phyloP scores from a whole-genome alignment of 2,888 invertebrate species.

The Cordilura impudica region DNA sequence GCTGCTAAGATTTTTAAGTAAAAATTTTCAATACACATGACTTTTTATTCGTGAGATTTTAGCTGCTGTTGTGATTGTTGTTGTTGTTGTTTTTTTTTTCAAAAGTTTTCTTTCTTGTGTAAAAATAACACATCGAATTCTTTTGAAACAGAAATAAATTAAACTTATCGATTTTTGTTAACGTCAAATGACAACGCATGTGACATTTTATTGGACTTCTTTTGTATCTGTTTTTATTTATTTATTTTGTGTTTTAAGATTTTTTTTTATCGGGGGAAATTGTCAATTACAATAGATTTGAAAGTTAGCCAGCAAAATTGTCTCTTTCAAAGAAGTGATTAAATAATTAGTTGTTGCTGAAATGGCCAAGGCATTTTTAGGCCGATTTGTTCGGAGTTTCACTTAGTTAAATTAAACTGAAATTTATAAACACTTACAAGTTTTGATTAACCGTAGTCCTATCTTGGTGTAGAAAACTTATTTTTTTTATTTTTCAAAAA shows the following conservation, averaged over 20 bases:
- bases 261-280: not conserved
- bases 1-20: not conserved
- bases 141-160: slow-evolving; percentile 12
- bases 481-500: too few relatives aligned
- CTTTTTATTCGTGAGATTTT: not conserved
- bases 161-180: slow-evolving; percentile 31
- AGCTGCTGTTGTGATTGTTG: not conserved
- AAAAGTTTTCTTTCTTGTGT: not conserved
- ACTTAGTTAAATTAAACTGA: too few relatives aligned
- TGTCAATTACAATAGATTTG: not conserved
- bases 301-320: too few relatives aligned
- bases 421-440: too few relatives aligned
- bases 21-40: not conserved
- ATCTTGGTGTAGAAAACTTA: too few relatives aligned
- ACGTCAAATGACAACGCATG: slow-evolving; percentile 11
- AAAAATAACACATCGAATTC: slow-evolving; percentile 4
- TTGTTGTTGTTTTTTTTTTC: not conserved
- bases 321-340: too few relatives aligned
- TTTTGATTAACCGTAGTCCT: too few relatives aligned
- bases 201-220: not conserved
- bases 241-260: not conserved
- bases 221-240: not conserved
- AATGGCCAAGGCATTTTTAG: too few relatives aligned
- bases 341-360: too few relatives aligned
- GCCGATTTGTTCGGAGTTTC: too few relatives aligned